These are phyloP conservation scores for Odocoileus virginianus DNA, from an alignment of 2,113 vertebrate genomes.

Conservation along the genomic window DNA sequence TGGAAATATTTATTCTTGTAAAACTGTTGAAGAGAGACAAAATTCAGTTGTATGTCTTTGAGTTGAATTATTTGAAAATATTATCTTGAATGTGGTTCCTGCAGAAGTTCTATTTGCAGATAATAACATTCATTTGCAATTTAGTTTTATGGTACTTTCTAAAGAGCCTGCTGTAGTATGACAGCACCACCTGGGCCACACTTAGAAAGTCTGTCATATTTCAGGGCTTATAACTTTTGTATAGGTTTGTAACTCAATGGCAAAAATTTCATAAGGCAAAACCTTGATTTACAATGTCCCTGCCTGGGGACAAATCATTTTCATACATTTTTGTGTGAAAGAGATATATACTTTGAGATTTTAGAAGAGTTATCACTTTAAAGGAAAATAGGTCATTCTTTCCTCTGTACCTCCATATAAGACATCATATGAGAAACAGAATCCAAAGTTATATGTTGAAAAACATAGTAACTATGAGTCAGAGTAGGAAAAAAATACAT, in stretches of 20 bases:
- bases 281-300: background rate
- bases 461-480: background rate
- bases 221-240: background rate
- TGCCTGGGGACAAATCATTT: background rate
- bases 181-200: background rate
- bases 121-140: background rate
- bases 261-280: background rate
- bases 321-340: background rate
- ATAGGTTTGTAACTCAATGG: background rate
- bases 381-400: background rate
- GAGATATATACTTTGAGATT: background rate
- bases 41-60: background rate
- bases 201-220: background rate
- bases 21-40: background rate
- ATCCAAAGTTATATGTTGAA: background rate
- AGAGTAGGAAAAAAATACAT: background rate
- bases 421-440: background rate
- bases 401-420: background rate
- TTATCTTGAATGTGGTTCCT: background rate
- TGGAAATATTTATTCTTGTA: background rate
- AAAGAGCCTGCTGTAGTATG: background rate
- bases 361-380: background rate
- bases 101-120: background rate
- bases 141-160: background rate
- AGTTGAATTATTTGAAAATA: slow-evolving; percentile 27